Base-by-base conservation (phyloP, 2,113 vertebrate species). In the Laticauda colubrina region DNA sequence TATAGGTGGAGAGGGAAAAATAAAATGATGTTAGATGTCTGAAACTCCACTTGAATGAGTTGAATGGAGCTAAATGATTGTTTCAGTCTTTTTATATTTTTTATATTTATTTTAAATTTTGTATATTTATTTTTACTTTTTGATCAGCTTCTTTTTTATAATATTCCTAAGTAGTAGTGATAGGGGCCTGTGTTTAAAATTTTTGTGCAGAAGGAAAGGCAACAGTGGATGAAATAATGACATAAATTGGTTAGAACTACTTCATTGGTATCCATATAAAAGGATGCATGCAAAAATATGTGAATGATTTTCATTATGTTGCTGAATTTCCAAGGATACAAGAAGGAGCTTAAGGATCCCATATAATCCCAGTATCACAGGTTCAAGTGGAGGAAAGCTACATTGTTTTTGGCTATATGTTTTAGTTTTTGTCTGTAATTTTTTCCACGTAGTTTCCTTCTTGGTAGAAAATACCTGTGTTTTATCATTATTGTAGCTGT, bases 91-190 rank as follows among this genome's bases (percentile, higher is more conserved):
- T 93, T 53, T n/a, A 69, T 69, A n/a, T 69, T 14, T 64, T 48
- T 64, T n/a, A n/a, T 64, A 64, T 64, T 64, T 64, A 64, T n/a
- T 64, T 64, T 61, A 61, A 29, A 29, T 61, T 61, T 11, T 61
- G 26, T 64, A 64, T 64, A n/a, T 11, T 12, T 64, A n/a, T 64
- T 9, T n/a, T 64, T 43, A 23, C n/a, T 61, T 53, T 4, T 93
- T 69, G 21, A 88, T 85, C 88, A 12, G 87, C 87, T 91, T 92
- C 88, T 94, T 0, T 54, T 90, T 87, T 85, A 18, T 21, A 89
- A 2, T 75, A 18, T 18, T 69, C 12, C 64, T 34, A 29, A 12
- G 10, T 29, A 64, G 10, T 26, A 64, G 61, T 64, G 61, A 12
- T 29, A 64, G 61, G 26, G 26, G 61, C 5, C 61, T 64, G 26